Conservation (phyloP, 2,113 vertebrate genomes). For the Pitta sordida region DNA sequence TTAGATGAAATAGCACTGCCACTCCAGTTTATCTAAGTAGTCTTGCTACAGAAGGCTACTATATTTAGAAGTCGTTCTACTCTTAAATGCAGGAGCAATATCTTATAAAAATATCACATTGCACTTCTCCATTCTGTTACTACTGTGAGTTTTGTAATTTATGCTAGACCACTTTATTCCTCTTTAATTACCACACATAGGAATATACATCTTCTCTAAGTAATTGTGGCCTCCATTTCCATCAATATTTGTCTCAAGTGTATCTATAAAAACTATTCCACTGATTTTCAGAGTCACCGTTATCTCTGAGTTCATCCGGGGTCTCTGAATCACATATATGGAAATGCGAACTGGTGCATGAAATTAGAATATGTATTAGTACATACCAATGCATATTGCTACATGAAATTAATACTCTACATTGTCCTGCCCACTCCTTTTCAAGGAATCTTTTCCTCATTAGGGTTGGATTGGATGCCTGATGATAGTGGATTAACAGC, state of each 20-base stretch:
- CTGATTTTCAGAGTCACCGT: neutral
- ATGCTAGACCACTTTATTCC: neutral
- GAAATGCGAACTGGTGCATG: neutral
- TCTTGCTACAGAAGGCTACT: neutral
- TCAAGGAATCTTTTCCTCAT: neutral
- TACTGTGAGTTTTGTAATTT: neutral
- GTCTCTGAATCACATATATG: neutral
- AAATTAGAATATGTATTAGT: neutral
- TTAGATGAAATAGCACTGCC: neutral
- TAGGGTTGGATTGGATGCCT: neutral
- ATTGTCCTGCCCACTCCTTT: neutral
- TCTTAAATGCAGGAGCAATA: neutral
- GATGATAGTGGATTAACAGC: neutral
- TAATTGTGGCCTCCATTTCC: neutral
- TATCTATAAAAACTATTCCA: neutral
- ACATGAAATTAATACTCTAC: neutral
- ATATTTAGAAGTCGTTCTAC: conserved; percentile 10
- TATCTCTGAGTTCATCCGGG: neutral
- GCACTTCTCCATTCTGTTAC: neutral
- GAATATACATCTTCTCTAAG: neutral
- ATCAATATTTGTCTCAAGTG: neutral
- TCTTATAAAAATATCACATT: neutral
- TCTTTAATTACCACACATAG: neutral
- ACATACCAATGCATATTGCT: neutral
- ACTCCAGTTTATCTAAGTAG: neutral